These are phyloP conservation scores for Apotomis capreana DNA, from an alignment of 2,888 invertebrate genomes.

Conservation along the genomic window DNA sequence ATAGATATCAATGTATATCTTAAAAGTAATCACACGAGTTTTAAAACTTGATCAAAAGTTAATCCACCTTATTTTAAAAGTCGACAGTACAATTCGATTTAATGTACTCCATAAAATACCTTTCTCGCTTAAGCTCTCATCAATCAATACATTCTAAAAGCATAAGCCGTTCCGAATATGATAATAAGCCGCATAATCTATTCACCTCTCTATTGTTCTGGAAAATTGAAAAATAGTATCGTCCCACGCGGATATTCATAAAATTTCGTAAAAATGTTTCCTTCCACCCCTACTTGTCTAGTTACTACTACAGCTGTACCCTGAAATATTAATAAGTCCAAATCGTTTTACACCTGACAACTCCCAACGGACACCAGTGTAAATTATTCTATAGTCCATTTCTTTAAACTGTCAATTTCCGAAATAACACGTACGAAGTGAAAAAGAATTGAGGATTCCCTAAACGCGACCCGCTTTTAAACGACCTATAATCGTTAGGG, in stretches of 20 bases:
- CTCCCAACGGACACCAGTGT: slow-evolving; percentile 21
- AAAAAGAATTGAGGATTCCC: slow-evolving; percentile 21
- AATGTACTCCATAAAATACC: slow-evolving; percentile 19
- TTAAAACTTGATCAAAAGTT: slow-evolving; percentile 33
- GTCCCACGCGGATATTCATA: slow-evolving; percentile 71
- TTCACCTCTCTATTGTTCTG: slow-evolving; percentile 73
- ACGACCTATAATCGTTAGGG: slow-evolving; percentile 32
- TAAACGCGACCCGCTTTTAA: slow-evolving; percentile 26
- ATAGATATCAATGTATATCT: not conserved
- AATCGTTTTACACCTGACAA: slow-evolving; percentile 33
- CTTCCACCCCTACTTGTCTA: slow-evolving; percentile 42
- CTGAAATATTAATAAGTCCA: slow-evolving; percentile 27
- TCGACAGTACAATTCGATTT: not conserved
- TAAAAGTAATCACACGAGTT: not conserved
- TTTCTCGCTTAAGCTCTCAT: slow-evolving; percentile 45
- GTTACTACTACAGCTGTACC: slow-evolving; percentile 15
- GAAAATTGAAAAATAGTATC: slow-evolving; percentile 80
- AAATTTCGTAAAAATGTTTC: slow-evolving; percentile 54
- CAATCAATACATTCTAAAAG: slow-evolving; percentile 54
- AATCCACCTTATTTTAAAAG: slow-evolving; percentile 27
- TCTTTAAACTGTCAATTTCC: slow-evolving; percentile 14
- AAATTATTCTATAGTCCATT: slow-evolving; percentile 20
- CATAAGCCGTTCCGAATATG: slow-evolving; percentile 55
- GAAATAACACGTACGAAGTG: slow-evolving; percentile 14
- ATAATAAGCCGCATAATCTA: slow-evolving; percentile 64